Evolutionary conservation across 2,888 invertebrate genomes (phyloP), one percentile per base, ranked within the genome.

Genomic region (Heliothis peltigera): DNA sequence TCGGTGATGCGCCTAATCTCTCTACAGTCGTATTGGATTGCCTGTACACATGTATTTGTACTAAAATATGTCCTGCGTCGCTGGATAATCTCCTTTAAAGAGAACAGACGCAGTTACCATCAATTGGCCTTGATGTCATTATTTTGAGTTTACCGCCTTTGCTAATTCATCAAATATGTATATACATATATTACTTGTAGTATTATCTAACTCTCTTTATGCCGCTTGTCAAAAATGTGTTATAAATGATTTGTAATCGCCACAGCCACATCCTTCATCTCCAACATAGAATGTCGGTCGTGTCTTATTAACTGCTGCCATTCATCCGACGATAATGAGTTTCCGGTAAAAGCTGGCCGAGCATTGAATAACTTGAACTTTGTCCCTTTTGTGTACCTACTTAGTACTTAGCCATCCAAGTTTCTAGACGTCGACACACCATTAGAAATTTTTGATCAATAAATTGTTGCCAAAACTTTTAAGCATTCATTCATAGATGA

Each of bases 291-390:
- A 70, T 55, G 51, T 70, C 32, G 8, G 47, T 63, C 56, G 77
- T 76, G 72, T 56, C 52, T 42, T 1, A 47, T 59, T 44, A 59
- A 64, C 48, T n/a, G 46, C 69, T 44, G 72, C 72, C 17, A 73
- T 76, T 73, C 72, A 65, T 64, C 52, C 21, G 18, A 57, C 46
- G 25, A 52, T 73, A 73, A 73, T 77, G 60, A 73, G 57, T 61
- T 73, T 73, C 73, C 77, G 73, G 73, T 65, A 73, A 73, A 72
- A 72, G 66, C 53, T 73, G 32, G 17, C 43, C 47, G 8, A 52
- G 39, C 47, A 76, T 72, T 73, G 46, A 76, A 73, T 76, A 57
- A 71, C 65, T 49, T 71, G 72, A 76, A 53, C 73, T 65, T 35
- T 77, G 66, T 58, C 56, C 65, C 25, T 51, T 43, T 21, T 42